Evolutionary conservation across 1,140 invertebrate species (phyloP).

Genomic region (Polypedilum pembai): DNA sequence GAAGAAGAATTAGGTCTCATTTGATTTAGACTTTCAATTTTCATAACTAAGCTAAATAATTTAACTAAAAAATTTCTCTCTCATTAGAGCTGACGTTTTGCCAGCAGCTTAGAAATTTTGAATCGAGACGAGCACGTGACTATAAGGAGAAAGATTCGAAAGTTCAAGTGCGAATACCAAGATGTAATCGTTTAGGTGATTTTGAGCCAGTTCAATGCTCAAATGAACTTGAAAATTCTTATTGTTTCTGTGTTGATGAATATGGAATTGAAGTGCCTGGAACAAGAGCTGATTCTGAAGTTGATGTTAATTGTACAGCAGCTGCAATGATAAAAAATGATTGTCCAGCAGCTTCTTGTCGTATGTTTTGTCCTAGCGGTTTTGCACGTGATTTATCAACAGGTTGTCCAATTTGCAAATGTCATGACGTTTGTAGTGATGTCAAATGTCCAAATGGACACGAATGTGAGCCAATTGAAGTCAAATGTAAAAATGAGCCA

Average conservation of each 20-base stretch:
- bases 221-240: constrained; percentile 51
- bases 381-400: constrained; percentile 53
- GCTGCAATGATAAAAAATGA: constrained; percentile 45
- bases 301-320: constrained; percentile 60
- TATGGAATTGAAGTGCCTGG: constrained; percentile 69
- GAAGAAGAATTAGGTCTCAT: too few species aligned
- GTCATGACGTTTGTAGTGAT: constrained; percentile 67
- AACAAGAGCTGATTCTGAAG: constrained; percentile 56
- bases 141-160: constrained; percentile 45
- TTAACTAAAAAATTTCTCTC: constrained; percentile 24
- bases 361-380: constrained; percentile 81
- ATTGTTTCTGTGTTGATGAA: constrained; percentile 74
- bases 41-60: too few species aligned
- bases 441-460: constrained; percentile 66
- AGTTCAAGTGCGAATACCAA: constrained; percentile 53
- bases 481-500: constrained; percentile 64
- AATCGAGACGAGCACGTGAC: constrained; percentile 53
- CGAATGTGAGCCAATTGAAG: constrained; percentile 68
- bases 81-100: constrained; percentile 53
- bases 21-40: too few species aligned
- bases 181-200: constrained; percentile 59
- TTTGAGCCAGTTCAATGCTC: constrained; percentile 72
- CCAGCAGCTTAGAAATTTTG: constrained; percentile 56
- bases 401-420: constrained; percentile 72
- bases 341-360: constrained; percentile 70